A percentile compares a stretch with the other conserved stretches of the same genome.
phyloP scores from a whole-genome alignment of 2,113 vertebrate species.

The Balaenoptera acutorostrata region DNA sequence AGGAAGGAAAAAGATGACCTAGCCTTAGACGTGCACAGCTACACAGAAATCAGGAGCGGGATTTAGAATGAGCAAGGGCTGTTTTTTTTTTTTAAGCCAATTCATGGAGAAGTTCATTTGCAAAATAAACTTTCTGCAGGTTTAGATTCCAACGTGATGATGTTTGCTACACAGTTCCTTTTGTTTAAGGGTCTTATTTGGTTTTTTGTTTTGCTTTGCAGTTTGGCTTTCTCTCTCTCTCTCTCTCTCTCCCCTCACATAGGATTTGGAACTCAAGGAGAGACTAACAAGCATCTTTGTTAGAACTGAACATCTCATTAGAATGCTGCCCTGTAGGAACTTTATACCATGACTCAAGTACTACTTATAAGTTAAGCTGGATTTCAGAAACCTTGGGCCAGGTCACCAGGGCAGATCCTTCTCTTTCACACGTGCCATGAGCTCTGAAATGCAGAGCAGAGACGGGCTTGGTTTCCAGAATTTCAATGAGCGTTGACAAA shows the following conservation, averaged over 20 bases:
- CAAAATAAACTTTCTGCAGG: neutral
- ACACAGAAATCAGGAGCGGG: neutral
- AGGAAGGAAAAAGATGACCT: conserved; percentile 1
- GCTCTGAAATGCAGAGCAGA: neutral
- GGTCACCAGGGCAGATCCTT: neutral
- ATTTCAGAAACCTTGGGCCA: conserved; percentile 2
- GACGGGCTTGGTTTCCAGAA: neutral
- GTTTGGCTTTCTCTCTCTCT: neutral
- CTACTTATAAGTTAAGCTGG: neutral
- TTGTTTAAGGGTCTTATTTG: neutral
- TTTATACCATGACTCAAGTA: neutral
- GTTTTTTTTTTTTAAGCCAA: neutral
- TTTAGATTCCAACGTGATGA: neutral
- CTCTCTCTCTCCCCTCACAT: neutral
- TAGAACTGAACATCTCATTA: conserved; percentile 13
- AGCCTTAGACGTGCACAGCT: neutral
- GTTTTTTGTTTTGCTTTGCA: neutral
- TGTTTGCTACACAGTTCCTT: neutral
- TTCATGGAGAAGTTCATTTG: conserved; percentile 27
- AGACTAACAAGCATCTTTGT: neutral
- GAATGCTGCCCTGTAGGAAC: neutral
- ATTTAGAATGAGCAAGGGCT: neutral
- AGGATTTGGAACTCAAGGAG: neutral
- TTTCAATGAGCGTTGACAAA: neutral
- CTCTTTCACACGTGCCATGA: neutral